Evolutionary conservation across 2,113 vertebrate species (phyloP), one percentile per base, ranked within the genome.

Genomic region (Grantiella picta): DNA sequence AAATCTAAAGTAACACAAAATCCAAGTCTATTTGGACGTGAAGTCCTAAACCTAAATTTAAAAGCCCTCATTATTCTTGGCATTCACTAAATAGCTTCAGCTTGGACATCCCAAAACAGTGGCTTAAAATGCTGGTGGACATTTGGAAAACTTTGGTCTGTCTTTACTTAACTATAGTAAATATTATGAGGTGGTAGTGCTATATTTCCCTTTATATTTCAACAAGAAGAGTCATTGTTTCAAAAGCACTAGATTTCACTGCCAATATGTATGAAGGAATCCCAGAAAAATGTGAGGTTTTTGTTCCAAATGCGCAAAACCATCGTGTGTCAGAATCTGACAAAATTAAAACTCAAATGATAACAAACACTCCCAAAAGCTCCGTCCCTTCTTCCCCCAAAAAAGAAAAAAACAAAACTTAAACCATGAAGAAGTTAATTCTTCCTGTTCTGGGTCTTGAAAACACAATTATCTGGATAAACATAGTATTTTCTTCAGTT

Each of bases 131-230:
- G 31, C 45, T 92, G 44, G 52, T 68, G 65, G 69, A 94, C 73
- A 59, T 82, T 86, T 86, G 69, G 82, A 89, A 95, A 96, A 86
- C 65, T 64, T 86, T 57, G 21, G 49, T 78, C 77, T 79, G 61
- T 94, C 90, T 92, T 88, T 92, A 97, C 64, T 92, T 92, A 95
- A 77, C 75, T 87, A 69, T 68, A 77, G 85, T 52, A 94, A 97
- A 95, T 78, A 94, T 86, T 90, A 88, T 73, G 56, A 92, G 90
- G 71, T 29, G 11, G 68, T 85, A 90, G 59, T 56, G 50, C 63
- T 91, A 13, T 93, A 87, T 91, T 94, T 91, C 92, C 42, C 79
- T 85, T 82, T 91, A 86, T 83, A 93, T 73, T 7, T 8, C 82
- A 96, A 90, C 75, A 95, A 92, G 56, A 92, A 88, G 42, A 7